A percentile compares a stretch with the other conserved stretches of the same genome.
Conservation (phyloP, 2,113 vertebrate species). For the Gymnobelideus leadbeateri region DNA sequence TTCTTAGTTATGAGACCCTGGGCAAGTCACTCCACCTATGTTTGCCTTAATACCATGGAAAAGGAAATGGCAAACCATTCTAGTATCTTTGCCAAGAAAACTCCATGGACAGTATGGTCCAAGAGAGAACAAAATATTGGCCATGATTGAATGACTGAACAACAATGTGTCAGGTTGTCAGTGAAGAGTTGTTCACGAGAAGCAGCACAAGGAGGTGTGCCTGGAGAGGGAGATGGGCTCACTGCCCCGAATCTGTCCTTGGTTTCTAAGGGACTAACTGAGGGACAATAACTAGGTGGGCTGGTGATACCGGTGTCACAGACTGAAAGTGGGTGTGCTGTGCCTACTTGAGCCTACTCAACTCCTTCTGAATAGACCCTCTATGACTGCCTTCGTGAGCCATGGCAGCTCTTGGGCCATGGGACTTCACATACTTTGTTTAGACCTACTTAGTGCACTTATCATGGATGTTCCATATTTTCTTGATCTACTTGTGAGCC, state of each 20-base stretch:
- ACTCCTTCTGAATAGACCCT: not conserved
- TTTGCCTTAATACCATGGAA: not conserved
- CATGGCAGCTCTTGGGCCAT: not conserved
- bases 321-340: not conserved
- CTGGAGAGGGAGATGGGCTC: not conserved
- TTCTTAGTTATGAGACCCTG: not conserved
- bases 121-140: not conserved
- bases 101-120: not conserved
- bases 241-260: not conserved
- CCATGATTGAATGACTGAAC: not conserved
- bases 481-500: not conserved
- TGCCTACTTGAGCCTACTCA: not conserved
- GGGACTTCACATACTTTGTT: not conserved
- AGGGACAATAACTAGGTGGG: not conserved
- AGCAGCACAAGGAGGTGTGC: not conserved
- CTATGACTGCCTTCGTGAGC: not conserved
- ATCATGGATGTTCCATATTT: not conserved
- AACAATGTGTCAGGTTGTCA: not conserved
- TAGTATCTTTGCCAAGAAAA: not conserved
- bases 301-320: not conserved
- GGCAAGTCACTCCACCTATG: not conserved
- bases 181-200: not conserved
- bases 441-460: not conserved
- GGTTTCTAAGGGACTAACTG: not conserved
- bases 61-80: not conserved